Evolutionary conservation across 2,888 invertebrate genomes (phyloP).

Genomic region (Acronicta leporina): DNA sequence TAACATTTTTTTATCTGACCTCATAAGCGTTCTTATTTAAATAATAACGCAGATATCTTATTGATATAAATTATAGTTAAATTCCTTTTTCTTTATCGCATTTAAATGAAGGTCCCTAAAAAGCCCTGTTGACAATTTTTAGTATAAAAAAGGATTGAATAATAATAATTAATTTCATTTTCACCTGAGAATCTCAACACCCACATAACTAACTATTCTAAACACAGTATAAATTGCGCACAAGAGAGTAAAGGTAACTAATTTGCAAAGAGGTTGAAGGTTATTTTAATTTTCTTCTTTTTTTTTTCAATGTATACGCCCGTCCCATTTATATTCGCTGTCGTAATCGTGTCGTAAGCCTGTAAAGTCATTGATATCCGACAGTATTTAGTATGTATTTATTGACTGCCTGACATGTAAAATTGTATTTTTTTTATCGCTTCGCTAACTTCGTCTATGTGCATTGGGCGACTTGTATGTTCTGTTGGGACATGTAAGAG

Average conservation of each 20-base stretch:
- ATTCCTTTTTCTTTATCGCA: too few relatives aligned
- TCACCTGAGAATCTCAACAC: constrained; percentile 30
- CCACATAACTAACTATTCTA: constrained; percentile 51
- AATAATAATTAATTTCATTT: too few relatives aligned
- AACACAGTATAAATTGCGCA: constrained; percentile 58
- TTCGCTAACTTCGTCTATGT: constrained; percentile 72
- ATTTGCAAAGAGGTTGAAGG: constrained; percentile 49
- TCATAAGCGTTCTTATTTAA: too few relatives aligned
- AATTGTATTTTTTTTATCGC: constrained; percentile 62
- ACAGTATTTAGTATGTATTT: constrained; percentile 63
- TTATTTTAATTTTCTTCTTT: constrained; percentile 42
- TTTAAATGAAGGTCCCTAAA: too few relatives aligned
- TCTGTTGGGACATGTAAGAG: constrained; percentile 44
- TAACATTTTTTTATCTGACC: too few relatives aligned
- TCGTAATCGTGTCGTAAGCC: constrained; percentile 58
- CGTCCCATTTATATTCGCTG: constrained; percentile 57
- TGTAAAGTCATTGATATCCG: constrained; percentile 47
- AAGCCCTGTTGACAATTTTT: too few relatives aligned
- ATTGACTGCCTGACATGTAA: constrained; percentile 61
- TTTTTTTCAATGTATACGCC: constrained; percentile 41
- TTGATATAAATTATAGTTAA: too few relatives aligned
- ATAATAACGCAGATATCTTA: too few relatives aligned
- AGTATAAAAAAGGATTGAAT: too few relatives aligned
- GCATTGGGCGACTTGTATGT: constrained; percentile 60
- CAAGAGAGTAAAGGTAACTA: constrained; percentile 54